Conservation (phyloP, 2,888 invertebrate genomes). For the Amaurobius ferox region DNA sequence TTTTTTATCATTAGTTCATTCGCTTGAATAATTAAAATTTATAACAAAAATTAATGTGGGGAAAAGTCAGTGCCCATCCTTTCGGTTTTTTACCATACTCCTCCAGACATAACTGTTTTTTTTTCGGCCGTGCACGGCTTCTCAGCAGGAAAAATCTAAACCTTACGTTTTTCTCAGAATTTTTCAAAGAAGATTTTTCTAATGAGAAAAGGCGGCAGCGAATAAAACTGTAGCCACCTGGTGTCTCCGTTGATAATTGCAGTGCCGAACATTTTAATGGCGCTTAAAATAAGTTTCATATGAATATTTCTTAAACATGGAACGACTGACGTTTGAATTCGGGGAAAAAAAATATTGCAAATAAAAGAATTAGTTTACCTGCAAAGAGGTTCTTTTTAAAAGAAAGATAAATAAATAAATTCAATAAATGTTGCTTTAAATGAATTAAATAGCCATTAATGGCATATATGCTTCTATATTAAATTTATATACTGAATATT, state of each 20-base stretch:
- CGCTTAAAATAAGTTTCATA: neutral
- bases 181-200: neutral
- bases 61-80: slow-evolving; percentile 26
- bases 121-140: slow-evolving; percentile 27
- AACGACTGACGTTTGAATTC: neutral
- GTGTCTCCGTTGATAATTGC: neutral
- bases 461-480: too few relatives aligned
- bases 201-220: neutral
- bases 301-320: neutral
- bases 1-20: slow-evolving; percentile 12
- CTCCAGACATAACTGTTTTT: neutral
- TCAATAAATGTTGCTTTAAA: too few relatives aligned
- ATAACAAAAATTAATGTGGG: slow-evolving; percentile 55
- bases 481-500: too few relatives aligned
- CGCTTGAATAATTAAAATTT: slow-evolving; percentile 64
- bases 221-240: neutral
- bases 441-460: too few relatives aligned
- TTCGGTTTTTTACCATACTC: neutral
- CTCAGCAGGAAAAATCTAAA: slow-evolving; percentile 22
- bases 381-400: too few relatives aligned
- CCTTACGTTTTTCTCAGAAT: slow-evolving; percentile 28
- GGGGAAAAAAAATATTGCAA: too few relatives aligned
- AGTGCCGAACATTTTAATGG: neutral
- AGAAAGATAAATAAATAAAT: too few relatives aligned
- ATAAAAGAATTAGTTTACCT: too few relatives aligned